A percentile compares a stretch with the other conserved stretches of the same genome.
Conservation (phyloP, 2,888 invertebrate genomes). For the Orthonychiurus folsomi region DNA sequence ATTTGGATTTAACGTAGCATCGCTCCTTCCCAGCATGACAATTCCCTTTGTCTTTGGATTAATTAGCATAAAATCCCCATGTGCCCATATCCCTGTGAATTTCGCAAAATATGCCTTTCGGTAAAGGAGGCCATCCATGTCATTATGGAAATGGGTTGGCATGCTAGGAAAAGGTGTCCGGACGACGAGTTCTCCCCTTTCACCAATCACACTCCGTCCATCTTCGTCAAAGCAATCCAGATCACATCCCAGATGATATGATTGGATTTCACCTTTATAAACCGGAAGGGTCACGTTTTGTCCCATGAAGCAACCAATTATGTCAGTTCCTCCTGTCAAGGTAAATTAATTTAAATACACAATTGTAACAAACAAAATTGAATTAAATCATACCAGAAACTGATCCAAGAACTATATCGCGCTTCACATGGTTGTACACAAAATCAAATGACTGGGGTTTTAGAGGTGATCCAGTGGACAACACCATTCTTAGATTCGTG, state of each 20-base stretch:
- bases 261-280: slow-evolving; percentile 51
- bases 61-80: slow-evolving; percentile 50
- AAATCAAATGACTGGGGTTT: slow-evolving; percentile 49
- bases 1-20: slow-evolving; percentile 52
- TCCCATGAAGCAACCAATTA: slow-evolving; percentile 52
- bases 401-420: slow-evolving; percentile 47
- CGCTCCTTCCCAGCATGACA: slow-evolving; percentile 52
- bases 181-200: slow-evolving; percentile 51
- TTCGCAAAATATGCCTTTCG: slow-evolving; percentile 48
- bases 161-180: slow-evolving; percentile 51
- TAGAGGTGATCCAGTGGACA: slow-evolving; percentile 50
- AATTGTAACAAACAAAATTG: slow-evolving; percentile 32
- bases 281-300: slow-evolving; percentile 49
- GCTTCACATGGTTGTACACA: slow-evolving; percentile 49
- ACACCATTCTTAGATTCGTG: slow-evolving; percentile 46
- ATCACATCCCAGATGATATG: slow-evolving; percentile 49
- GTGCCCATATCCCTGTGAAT: slow-evolving; percentile 50
- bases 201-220: slow-evolving; percentile 47
- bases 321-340: slow-evolving; percentile 51
- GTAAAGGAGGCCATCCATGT: slow-evolving; percentile 46
- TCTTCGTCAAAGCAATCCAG: slow-evolving; percentile 47
- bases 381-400: too few relatives aligned
- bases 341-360: too few relatives aligned
- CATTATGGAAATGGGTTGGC: slow-evolving; percentile 51
- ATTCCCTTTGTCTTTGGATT: slow-evolving; percentile 49